These are phyloP conservation scores for Microcaecilia unicolor DNA, from an alignment of 2,797 vertebrate species.

Conservation along the genomic window DNA sequence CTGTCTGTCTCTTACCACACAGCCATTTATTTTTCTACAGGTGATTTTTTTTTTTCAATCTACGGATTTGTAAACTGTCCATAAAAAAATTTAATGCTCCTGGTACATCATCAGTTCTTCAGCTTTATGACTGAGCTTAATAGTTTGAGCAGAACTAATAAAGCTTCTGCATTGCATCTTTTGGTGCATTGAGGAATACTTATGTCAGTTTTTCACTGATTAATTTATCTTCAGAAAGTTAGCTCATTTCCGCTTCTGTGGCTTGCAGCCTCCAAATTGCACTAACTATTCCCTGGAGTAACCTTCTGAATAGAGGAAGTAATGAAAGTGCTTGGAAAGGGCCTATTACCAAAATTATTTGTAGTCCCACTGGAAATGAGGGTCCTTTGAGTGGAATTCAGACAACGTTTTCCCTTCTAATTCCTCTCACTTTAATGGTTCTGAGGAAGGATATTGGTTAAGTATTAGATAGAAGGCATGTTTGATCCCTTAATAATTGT, in stretches of 20 bases:
- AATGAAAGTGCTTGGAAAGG: constrained; percentile 20
- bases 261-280: constrained; percentile 6
- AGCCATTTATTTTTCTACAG: background rate
- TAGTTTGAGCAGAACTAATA: constrained; percentile 9
- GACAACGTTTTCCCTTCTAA: constrained; percentile 3
- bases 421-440: constrained; percentile 5
- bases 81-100: background rate
- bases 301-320: constrained; percentile 16
- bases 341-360: constrained; percentile 25
- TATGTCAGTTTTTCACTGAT: constrained; percentile 11
- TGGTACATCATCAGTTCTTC: background rate
- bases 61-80: background rate
- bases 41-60: background rate
- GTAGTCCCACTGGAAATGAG: constrained; percentile 5
- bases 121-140: background rate
- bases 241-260: constrained; percentile 18
- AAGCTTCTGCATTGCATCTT: background rate
- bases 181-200: constrained; percentile 2
- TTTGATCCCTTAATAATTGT: constrained; percentile 6
- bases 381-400: constrained; percentile 12
- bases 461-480: constrained; percentile 6
- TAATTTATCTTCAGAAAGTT: constrained; percentile 2
- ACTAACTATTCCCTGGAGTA: constrained; percentile 5
- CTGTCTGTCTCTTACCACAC: background rate
- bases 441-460: constrained; percentile 12